Evolutionary conservation across 2,797 vertebrate species (phyloP), one percentile per base, ranked within the genome.

Genomic region (Clarias platycephalus): DNA sequence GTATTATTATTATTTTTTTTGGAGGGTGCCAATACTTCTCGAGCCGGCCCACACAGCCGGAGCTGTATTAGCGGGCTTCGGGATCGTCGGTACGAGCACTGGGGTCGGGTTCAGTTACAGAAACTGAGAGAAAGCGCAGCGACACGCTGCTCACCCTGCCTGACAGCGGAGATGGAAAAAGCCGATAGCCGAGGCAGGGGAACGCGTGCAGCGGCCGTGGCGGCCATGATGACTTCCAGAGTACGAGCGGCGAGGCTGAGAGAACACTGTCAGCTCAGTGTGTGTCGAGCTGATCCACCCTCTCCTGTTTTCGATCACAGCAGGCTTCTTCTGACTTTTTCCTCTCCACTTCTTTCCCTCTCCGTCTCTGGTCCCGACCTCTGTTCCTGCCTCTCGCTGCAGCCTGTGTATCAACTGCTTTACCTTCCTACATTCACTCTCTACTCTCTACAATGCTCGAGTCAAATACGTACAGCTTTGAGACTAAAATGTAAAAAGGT

Each of bases 191-290:
- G 62, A 70, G 80, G 80, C 80, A 44, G 71, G 44, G 75, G 68
- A 74, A 74, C 58, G 67, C 55, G 85, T 80, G 75, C 77, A 70
- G 80, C 53, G 9, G 79, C 55, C 28, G 66, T 24, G 58, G 81
- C n/a, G 55, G 74, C 66, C 58, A n/a, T 86, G 76, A 86, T 66
- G 76, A 74, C 63, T 80, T 81, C 75, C 83, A 86, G 80, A 83
- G 80, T 60, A 49, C 34, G 15, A 63, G 72, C 53, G 70, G 60
- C 74, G 77, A 84, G 83, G 55, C 66, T n/a, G 66, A 84, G 58
- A 72, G 60, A 62, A 85, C 44, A 71, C 37, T 82, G 82, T 84
- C 84, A 88, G 85, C 60, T 72, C 81, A 81, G 68, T 83, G 77
- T 84, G 82, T 81, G 77, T 62, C 18, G 40, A 67, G 85, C 53